Conservation (phyloP, 2,797 vertebrate species). For the Mionectes olivaceus region DNA sequence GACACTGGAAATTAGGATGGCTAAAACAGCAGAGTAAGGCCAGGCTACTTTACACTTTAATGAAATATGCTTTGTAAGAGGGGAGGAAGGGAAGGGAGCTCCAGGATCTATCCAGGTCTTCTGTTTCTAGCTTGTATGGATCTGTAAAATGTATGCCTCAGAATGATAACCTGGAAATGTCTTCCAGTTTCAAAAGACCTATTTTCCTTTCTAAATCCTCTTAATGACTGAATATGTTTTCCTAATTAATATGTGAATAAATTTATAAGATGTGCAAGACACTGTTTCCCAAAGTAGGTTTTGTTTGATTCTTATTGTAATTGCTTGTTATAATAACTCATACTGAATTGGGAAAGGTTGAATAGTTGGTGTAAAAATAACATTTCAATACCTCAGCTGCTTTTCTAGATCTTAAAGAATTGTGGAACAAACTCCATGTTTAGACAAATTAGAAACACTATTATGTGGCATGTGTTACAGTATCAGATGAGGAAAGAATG, state of each 20-base stretch:
- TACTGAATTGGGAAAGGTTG: neutral
- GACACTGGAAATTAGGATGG: neutral
- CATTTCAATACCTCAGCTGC: neutral
- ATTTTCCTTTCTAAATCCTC: conserved; percentile 5
- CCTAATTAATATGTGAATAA: neutral
- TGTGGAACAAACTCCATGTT: neutral
- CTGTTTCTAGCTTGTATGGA: neutral
- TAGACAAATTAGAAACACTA: neutral
- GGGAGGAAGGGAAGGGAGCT: neutral
- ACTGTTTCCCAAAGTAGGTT: neutral
- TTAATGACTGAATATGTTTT: neutral
- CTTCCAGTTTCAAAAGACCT: neutral
- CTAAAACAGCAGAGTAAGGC: neutral
- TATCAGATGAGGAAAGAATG: neutral
- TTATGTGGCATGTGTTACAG: neutral
- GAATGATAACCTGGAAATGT: neutral
- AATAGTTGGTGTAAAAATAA: neutral
- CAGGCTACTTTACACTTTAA: neutral
- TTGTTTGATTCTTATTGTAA: neutral
- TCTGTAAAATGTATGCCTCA: neutral
- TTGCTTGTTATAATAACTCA: neutral
- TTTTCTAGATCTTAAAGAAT: neutral
- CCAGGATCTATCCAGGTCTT: neutral
- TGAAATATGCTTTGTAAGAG: neutral
- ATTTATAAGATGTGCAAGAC: neutral